Conservation (phyloP, 2,113 vertebrate species). For the Oryzias melastigma region DNA sequence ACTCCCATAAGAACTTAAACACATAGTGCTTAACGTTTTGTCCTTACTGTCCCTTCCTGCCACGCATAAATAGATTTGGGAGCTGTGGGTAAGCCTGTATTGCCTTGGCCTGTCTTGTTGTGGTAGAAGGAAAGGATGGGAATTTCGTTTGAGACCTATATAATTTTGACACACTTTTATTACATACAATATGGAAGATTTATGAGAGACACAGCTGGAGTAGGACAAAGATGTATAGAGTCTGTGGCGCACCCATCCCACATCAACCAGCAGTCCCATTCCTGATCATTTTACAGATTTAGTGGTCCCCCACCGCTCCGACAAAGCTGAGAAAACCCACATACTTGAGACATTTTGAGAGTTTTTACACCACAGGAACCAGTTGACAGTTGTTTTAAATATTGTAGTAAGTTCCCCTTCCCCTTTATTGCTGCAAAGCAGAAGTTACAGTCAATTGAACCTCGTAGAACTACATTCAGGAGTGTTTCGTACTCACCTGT, state of each 20-base stretch:
- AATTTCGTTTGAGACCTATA: slow-evolving; percentile 27
- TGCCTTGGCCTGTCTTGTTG: slow-evolving; percentile 29
- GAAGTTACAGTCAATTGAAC: too few species aligned
- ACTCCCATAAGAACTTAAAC: slow-evolving; percentile 16
- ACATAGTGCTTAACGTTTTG: not conserved
- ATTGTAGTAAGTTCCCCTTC: too few species aligned
- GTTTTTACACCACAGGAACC: not conserved
- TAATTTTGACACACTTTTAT: slow-evolving; percentile 35
- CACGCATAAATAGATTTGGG: slow-evolving; percentile 30
- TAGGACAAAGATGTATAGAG: not conserved
- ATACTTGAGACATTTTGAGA: slow-evolving; percentile 6
- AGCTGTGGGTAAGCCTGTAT: slow-evolving; percentile 23
- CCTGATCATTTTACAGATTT: slow-evolving; percentile 48
- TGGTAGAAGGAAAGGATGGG: slow-evolving; percentile 32
- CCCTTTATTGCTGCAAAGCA: too few species aligned
- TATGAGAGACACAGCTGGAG: slow-evolving; percentile 38
- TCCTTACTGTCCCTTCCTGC: not conserved
- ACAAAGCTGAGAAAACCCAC: slow-evolving; percentile 2
- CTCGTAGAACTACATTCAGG: too few species aligned
- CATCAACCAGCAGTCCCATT: slow-evolving; percentile 52
- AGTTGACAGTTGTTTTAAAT: not conserved
- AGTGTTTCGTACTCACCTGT: too few species aligned
- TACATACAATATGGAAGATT: slow-evolving; percentile 20
- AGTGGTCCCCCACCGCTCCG: slow-evolving; percentile 35
- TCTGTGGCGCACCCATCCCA: slow-evolving; percentile 31